phyloP scores from a whole-genome alignment of 2,888 invertebrate genomes.

The Atherix ibis region DNA sequence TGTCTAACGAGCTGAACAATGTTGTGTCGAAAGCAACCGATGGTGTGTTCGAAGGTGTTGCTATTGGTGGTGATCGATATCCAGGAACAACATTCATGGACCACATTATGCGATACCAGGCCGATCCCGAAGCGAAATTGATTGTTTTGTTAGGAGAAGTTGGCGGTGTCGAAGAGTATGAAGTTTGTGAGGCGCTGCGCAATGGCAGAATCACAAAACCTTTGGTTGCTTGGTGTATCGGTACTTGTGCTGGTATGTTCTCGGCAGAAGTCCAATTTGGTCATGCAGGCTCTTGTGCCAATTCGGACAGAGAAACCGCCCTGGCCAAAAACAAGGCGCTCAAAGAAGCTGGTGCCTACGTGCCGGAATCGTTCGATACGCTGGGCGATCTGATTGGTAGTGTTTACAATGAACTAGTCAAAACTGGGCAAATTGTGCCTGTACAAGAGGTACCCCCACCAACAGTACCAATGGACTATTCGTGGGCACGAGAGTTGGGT shows the following conservation, averaged over 20 bases:
- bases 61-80: slow-evolving; percentile 95
- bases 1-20: slow-evolving; percentile 99
- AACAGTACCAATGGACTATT: slow-evolving; percentile 99
- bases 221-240: slow-evolving; percentile 97
- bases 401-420: slow-evolving; percentile 63
- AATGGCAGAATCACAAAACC: slow-evolving; percentile 76
- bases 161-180: slow-evolving; percentile 97
- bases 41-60: slow-evolving; percentile 94
- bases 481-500: slow-evolving; percentile 92
- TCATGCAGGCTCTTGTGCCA: slow-evolving; percentile 96
- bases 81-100: slow-evolving; percentile 98
- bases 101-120: slow-evolving; percentile 77
- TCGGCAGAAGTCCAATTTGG: slow-evolving; percentile 92
- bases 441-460: slow-evolving; percentile 90
- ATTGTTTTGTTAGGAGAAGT: slow-evolving; percentile 93
- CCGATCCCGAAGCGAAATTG: slow-evolving; percentile 76
- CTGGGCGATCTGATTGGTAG: slow-evolving; percentile 63
- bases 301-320: slow-evolving; percentile 86
- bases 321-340: slow-evolving; percentile 80
- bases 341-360: slow-evolving; percentile 66
- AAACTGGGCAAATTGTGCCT: slow-evolving; percentile 67
- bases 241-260: slow-evolving; percentile 78
- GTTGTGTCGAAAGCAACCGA: slow-evolving; percentile 92
- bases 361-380: slow-evolving; percentile 86
- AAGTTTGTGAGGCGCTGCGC: slow-evolving; percentile 77